phyloP scores from a whole-genome alignment of 2,113 vertebrate species.

The Meriones unguiculatus region DNA sequence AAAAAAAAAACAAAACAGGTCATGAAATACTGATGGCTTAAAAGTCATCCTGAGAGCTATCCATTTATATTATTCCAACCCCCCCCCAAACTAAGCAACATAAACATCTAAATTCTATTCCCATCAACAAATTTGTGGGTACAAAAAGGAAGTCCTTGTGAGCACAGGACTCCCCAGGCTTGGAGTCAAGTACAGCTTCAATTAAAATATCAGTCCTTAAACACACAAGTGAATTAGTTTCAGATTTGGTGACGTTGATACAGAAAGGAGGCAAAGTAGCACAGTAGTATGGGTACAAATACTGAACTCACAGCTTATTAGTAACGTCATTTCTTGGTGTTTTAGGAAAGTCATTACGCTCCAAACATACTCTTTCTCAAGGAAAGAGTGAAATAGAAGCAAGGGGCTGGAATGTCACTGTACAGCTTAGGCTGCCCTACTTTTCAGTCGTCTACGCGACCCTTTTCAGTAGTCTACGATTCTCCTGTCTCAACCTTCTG shows the following conservation, averaged over 20 bases:
- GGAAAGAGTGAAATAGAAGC: neutral
- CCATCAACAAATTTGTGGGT: neutral
- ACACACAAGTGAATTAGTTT: neutral
- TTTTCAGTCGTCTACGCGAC: neutral
- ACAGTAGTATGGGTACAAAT: neutral
- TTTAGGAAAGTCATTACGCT: neutral
- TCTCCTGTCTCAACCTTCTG: neutral
- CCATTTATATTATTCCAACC: neutral
- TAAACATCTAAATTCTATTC: neutral
- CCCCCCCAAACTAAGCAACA: neutral
- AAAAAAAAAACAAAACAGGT: neutral
- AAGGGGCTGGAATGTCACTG: neutral
- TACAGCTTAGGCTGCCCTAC: neutral
- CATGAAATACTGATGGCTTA: neutral
- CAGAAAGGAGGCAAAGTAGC: neutral
- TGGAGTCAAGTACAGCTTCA: neutral
- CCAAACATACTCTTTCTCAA: neutral
- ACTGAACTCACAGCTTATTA: neutral
- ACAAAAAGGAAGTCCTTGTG: neutral
- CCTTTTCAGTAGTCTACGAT: neutral
- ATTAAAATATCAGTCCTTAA: neutral
- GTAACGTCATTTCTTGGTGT: neutral
- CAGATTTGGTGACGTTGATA: neutral
- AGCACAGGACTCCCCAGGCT: neutral
- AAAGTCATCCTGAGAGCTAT: conserved; percentile 12